Conservation (phyloP, 2,888 invertebrate species). For the Perizoma flavofasciatum region DNA sequence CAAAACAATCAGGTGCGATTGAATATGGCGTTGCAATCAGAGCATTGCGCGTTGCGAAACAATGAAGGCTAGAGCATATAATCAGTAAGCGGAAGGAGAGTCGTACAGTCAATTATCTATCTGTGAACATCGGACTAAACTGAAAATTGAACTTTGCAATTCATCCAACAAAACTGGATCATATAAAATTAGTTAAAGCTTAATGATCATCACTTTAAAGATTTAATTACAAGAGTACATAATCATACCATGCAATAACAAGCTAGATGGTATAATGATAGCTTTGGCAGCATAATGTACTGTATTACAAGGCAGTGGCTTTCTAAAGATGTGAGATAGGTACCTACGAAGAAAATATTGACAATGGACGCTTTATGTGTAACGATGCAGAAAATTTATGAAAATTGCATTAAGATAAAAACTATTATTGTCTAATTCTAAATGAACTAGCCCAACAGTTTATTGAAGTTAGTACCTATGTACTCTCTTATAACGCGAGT, state of each 20-base stretch:
- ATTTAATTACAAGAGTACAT: conserved; percentile 22
- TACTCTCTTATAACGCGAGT: conserved; percentile 19
- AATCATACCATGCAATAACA: conserved; percentile 13
- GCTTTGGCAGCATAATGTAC: conserved; percentile 28
- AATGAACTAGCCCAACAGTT: conserved; percentile 13
- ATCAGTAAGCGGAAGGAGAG: conserved; percentile 69
- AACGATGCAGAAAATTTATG: conserved; percentile 33
- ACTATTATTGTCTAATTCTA: background rate
- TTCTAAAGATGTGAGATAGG: conserved; percentile 44
- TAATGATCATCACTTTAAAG: conserved; percentile 19
- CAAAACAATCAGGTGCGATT: conserved; percentile 57
- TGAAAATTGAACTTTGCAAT: conserved; percentile 18
- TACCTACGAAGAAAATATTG: conserved; percentile 35
- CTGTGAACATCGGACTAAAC: conserved; percentile 19
- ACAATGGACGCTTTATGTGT: conserved; percentile 39
- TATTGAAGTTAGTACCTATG: conserved; percentile 2
- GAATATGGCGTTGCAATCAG: conserved; percentile 74
- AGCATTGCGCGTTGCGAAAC: conserved; percentile 78
- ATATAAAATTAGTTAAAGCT: background rate
- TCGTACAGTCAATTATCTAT: conserved; percentile 52
- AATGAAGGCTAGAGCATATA: conserved; percentile 71
- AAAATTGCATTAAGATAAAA: background rate
- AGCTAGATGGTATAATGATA: conserved; percentile 28
- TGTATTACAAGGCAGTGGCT: conserved; percentile 31
- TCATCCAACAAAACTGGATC: conserved; percentile 21